phyloP scores from a whole-genome alignment of 1,140 invertebrate species.

The Bombus turneri region DNA sequence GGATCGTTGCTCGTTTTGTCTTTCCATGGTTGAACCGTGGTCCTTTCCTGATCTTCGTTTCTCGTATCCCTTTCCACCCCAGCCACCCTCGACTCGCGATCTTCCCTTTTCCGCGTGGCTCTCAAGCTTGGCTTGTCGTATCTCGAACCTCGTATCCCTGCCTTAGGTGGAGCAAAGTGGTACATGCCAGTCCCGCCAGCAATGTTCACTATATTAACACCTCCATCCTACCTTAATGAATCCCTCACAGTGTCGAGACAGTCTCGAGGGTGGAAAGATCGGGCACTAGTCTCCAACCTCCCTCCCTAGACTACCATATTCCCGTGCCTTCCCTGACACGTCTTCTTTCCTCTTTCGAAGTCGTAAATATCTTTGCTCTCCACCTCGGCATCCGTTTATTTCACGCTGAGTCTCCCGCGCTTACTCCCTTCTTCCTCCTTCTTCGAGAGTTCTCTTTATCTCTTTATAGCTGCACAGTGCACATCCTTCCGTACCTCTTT shows the following conservation, averaged over 20 bases:
- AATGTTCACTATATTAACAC: conserved; percentile 79
- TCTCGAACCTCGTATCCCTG: conserved; percentile 58
- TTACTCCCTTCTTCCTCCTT: no score
- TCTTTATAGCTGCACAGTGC: background rate
- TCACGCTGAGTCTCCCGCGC: conserved; percentile 8
- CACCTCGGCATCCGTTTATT: conserved; percentile 30
- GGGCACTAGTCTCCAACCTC: background rate
- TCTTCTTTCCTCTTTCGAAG: conserved; percentile 54
- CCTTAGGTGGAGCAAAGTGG: conserved; percentile 70
- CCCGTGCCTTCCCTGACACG: background rate
- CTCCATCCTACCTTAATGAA: conserved; percentile 78
- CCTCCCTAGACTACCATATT: conserved; percentile 19
- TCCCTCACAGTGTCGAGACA: conserved; percentile 67
- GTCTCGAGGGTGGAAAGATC: conserved; percentile 53
- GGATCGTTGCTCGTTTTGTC: conserved; percentile 28
- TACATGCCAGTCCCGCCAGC: conserved; percentile 64
- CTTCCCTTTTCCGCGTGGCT: background rate
- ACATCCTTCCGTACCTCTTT: background rate
- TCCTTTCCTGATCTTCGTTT: conserved; percentile 35
- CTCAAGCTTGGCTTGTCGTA: conserved; percentile 26
- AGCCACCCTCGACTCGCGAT: background rate
- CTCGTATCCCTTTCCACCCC: conserved; percentile 22
- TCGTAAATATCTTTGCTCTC: conserved; percentile 63
- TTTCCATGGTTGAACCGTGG: conserved; percentile 13
- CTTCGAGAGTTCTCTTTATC: background rate